Percentiles rank a stretch among this genome's conserved stretches.
Evolutionary conservation across 2,888 invertebrate species (phyloP).

Genomic region (Eupithecia dodoneata): DNA sequence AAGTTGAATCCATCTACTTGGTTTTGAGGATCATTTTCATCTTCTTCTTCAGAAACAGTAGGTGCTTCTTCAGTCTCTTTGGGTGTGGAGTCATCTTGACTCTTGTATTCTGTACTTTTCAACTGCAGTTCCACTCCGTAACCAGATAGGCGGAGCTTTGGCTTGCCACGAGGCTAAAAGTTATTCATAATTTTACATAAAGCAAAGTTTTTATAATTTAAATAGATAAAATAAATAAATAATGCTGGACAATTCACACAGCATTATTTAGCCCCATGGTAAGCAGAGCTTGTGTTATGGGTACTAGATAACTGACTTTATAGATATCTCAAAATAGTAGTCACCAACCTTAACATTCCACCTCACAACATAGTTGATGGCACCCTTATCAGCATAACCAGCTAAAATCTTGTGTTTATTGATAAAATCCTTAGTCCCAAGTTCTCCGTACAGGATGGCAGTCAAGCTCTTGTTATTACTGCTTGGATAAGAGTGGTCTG

Average conservation of each 20-base stretch:
- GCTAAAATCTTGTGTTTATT: constrained; percentile 90
- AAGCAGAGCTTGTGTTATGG: too few species aligned
- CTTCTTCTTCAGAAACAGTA: constrained; percentile 77
- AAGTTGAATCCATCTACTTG: constrained; percentile 96
- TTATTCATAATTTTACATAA: background rate
- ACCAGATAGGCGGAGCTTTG: constrained; percentile 92
- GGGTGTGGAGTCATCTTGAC: constrained; percentile 94
- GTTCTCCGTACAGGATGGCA: constrained; percentile 94
- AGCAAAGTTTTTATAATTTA: background rate
- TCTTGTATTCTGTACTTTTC: constrained; percentile 99
- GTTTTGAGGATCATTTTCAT: constrained; percentile 87
- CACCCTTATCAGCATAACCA: constrained; percentile 86
- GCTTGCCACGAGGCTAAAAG: constrained; percentile 67
- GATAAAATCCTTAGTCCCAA: constrained; percentile 90
- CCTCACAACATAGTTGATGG: constrained; percentile 93
- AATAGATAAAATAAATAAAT: background rate
- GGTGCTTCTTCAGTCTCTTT: constrained; percentile 84
- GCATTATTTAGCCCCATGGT: too few species aligned
- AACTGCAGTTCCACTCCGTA: constrained; percentile 99
- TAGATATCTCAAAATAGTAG: background rate
- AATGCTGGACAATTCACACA: too few species aligned
- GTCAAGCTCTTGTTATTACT: constrained; percentile 88
- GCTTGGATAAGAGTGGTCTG: constrained; percentile 94
- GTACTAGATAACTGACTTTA: background rate
- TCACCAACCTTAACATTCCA: constrained; percentile 90